Evolutionary conservation across 37 sponge, comb jelly and placozoan genomes (phyloP).

Genomic region (Hexactinellida sp.): DNA sequence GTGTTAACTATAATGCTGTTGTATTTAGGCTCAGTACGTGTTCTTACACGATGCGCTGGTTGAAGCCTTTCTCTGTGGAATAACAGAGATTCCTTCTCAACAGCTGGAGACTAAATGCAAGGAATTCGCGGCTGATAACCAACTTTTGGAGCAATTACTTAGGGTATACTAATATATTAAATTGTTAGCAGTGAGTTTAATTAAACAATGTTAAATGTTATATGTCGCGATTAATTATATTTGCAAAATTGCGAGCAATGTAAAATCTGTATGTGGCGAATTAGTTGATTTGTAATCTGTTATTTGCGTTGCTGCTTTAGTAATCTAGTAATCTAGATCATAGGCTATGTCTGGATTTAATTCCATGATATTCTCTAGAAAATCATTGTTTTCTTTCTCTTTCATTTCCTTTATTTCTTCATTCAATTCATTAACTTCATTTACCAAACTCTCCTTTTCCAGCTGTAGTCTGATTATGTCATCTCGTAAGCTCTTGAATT

Average conservation of each 20-base stretch:
- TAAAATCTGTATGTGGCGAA: too few species aligned
- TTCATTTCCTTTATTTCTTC: neutral
- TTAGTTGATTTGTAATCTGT: too few species aligned
- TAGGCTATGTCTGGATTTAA: too few species aligned
- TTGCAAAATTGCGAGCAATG: neutral
- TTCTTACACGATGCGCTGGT: constrained; percentile 1
- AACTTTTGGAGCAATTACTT: neutral
- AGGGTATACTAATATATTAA: neutral
- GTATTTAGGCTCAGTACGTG: neutral
- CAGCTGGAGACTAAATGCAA: neutral
- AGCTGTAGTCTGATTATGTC: neutral
- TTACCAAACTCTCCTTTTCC: neutral
- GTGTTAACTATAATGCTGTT: neutral
- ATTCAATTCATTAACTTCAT: neutral
- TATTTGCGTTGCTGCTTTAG: too few species aligned
- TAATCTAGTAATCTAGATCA: too few species aligned
- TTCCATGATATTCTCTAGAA: too few species aligned
- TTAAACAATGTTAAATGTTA: too few species aligned
- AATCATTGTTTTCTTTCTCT: too few species aligned
- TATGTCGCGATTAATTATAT: neutral
- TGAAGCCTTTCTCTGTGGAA: neutral
- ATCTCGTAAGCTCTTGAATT: neutral
- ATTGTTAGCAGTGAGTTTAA: neutral
- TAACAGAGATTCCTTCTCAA: neutral
- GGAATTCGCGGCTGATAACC: neutral